phyloP scores from a whole-genome alignment of 2,888 invertebrate genomes.

The Dyspetes luteomarginatus region DNA sequence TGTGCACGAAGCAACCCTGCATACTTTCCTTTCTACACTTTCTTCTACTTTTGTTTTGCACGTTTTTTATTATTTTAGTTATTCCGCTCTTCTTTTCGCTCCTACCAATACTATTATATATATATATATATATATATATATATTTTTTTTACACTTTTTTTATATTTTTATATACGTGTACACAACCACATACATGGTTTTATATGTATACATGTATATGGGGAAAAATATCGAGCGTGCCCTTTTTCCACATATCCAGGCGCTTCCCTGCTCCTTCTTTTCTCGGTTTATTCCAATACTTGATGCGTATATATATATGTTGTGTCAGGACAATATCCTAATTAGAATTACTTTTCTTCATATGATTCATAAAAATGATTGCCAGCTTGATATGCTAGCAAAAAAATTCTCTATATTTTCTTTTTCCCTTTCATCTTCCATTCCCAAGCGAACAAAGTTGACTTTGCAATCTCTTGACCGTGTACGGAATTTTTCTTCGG shows the following conservation, averaged over 20 bases:
- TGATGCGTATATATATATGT: too few relatives aligned
- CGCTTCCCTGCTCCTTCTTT: too few relatives aligned
- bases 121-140: neutral
- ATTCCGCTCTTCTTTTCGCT: conserved; percentile 19
- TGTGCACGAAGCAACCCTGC: conserved; percentile 35
- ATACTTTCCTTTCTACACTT: conserved; percentile 56
- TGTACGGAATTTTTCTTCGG: neutral
- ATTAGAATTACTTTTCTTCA: too few relatives aligned
- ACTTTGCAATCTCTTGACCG: conserved; percentile 26
- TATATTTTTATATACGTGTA: too few relatives aligned
- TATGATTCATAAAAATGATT: too few relatives aligned
- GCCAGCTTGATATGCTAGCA: too few relatives aligned
- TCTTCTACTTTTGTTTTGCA: conserved; percentile 51
- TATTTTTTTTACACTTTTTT: neutral
- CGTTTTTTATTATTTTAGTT: conserved; percentile 30
- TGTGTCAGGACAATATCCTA: too few relatives aligned
- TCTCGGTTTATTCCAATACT: too few relatives aligned
- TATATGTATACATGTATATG: too few relatives aligned
- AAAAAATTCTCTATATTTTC: neutral
- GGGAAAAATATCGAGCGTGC: too few relatives aligned
- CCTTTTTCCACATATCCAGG: too few relatives aligned
- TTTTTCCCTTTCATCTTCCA: neutral
- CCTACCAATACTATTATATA: neutral
- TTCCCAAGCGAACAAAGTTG: conserved; percentile 10
- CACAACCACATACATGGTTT: too few relatives aligned